Percentiles rank a stretch among this genome's conserved stretches.
Conservation (phyloP, 2,888 invertebrate genomes). For the Acrobasis consociella region DNA sequence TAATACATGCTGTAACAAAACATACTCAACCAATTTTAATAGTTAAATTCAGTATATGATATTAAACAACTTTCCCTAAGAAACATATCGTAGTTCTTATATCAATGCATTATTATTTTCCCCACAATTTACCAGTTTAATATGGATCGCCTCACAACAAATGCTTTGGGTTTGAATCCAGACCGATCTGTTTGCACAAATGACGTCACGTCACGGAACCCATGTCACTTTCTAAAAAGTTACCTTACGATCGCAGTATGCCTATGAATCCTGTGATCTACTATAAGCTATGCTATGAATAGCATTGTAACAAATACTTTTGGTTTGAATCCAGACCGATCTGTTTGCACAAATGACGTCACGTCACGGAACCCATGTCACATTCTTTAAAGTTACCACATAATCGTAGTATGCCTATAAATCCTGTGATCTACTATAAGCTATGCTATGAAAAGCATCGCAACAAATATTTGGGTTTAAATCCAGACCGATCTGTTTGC, state of each 20-base stretch:
- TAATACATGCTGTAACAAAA: no score
- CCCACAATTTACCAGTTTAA: background rate
- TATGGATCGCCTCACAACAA: background rate
- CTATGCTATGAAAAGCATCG: background rate
- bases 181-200: constrained; percentile 41
- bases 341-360: constrained; percentile 43
- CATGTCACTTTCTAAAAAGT: constrained; percentile 58
- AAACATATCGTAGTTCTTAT: no score
- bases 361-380: constrained; percentile 57
- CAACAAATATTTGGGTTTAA: no score
- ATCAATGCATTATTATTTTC: background rate
- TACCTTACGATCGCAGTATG: constrained; percentile 3
- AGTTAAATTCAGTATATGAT: no score
- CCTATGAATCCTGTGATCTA: background rate
- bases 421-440: background rate
- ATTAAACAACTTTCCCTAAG: no score
- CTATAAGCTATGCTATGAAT: background rate
- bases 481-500: no score
- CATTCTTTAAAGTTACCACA: constrained; percentile 43
- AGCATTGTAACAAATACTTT: constrained; percentile 19
- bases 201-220: constrained; percentile 50
- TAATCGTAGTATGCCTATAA: background rate
- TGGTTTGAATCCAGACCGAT: constrained; percentile 43
- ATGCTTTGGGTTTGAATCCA: constrained; percentile 39
- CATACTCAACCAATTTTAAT: no score